Evolutionary conservation across 2,113 vertebrate genomes (phyloP).

Genomic region (Willisornis vidua): DNA sequence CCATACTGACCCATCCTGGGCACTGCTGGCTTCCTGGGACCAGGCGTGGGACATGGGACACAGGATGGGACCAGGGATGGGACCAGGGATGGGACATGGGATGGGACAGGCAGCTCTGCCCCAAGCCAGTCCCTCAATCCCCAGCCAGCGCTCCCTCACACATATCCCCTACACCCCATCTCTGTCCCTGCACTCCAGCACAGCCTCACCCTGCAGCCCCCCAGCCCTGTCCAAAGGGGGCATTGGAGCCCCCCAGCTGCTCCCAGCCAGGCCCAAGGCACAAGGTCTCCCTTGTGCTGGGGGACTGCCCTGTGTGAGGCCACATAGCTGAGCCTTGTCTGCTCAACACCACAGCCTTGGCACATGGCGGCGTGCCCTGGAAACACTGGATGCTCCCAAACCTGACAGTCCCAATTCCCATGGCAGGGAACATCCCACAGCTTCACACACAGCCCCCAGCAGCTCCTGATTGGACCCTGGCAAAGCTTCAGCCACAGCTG

Average conservation of each 20-base stretch:
- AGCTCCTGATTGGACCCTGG: not conserved
- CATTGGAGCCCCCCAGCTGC: not conserved
- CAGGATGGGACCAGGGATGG: no score
- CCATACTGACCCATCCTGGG: not conserved
- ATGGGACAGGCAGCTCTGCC: not conserved
- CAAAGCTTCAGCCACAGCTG: not conserved
- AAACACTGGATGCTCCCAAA: fast-evolving
- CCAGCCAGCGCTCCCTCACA: not conserved
- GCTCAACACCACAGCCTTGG: fast-evolving
- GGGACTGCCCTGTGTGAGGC: not conserved
- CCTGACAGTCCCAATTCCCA: fast-evolving
- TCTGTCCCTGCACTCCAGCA: fast-evolving
- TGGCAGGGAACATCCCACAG: not conserved
- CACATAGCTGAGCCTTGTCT: fast-evolving
- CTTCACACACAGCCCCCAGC: fast-evolving
- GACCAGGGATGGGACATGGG: not conserved
- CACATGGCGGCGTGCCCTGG: not conserved
- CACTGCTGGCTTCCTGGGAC: not conserved
- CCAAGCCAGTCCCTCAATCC: not conserved
- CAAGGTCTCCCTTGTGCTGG: not conserved
- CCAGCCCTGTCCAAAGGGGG: fast-evolving
- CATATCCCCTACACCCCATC: not conserved
- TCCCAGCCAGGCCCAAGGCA: fast-evolving
- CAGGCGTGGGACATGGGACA: not conserved
- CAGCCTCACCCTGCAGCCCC: not conserved